Evolutionary conservation across 2,113 vertebrate genomes (phyloP).

Genomic region (Psettodes erumei): DNA sequence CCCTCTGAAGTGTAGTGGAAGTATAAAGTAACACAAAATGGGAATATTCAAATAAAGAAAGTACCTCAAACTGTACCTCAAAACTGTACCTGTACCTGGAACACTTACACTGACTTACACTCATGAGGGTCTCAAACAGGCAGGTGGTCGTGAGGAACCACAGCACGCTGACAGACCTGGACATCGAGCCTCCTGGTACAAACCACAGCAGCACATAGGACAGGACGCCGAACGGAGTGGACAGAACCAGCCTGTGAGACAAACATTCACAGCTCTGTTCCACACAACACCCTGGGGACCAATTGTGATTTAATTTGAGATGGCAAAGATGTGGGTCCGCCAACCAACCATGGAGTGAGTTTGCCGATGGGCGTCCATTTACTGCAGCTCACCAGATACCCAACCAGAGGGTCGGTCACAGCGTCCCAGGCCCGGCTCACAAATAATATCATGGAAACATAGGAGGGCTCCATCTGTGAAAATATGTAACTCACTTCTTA

Average conservation of each 20-base stretch:
- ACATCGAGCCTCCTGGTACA: constrained; percentile 58
- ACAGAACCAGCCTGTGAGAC: constrained; percentile 70
- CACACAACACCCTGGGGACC: not conserved
- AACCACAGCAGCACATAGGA: constrained; percentile 82
- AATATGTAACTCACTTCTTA: not conserved
- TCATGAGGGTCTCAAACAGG: constrained; percentile 85
- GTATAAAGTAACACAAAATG: no score
- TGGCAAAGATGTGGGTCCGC: constrained; percentile 8
- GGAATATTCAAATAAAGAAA: not conserved
- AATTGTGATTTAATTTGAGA: not conserved
- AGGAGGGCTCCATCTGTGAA: constrained; percentile 77
- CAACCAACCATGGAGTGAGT: constrained; percentile 79
- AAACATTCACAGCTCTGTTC: constrained; percentile 16
- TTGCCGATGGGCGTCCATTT: constrained; percentile 73
- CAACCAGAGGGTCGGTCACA: constrained; percentile 80
- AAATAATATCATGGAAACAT: constrained; percentile 81
- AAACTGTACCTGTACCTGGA: not conserved
- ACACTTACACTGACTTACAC: constrained; percentile 60
- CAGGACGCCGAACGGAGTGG: constrained; percentile 75
- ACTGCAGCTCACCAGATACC: constrained; percentile 83
- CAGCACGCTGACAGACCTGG: constrained; percentile 68
- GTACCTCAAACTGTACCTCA: not conserved
- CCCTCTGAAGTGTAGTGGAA: not conserved
- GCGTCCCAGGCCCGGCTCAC: constrained; percentile 83
- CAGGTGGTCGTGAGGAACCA: constrained; percentile 81